These are phyloP conservation scores for Chelidonichthys spinosus DNA, from an alignment of 2,797 vertebrate genomes.

Conservation along the genomic window DNA sequence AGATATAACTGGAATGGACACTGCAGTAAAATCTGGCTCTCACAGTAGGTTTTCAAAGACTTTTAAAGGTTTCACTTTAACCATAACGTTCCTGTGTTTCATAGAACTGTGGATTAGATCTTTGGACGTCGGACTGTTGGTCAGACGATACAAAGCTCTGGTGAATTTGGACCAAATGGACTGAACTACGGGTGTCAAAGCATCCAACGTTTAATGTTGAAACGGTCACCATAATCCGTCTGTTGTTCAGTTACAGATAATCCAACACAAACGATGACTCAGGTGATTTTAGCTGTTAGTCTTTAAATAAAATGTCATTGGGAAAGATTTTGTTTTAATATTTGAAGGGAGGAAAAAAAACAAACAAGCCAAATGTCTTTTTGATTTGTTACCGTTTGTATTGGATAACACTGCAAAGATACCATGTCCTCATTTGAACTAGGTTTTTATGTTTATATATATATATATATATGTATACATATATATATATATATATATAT, in stretches of 20 bases:
- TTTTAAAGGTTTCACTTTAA: neutral
- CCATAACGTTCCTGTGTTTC: neutral
- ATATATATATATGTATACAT: neutral
- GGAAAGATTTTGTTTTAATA: neutral
- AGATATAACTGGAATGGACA: slow-evolving; percentile 6
- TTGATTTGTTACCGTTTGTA: neutral
- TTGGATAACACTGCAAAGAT: neutral
- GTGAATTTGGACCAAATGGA: neutral
- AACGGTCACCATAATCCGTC: neutral
- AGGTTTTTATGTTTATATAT: slow-evolving; percentile 33
- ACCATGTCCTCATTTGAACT: neutral
- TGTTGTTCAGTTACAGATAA: neutral
- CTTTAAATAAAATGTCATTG: neutral
- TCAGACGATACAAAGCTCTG: neutral
- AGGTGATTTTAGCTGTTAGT: neutral
- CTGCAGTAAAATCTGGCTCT: slow-evolving; percentile 11
- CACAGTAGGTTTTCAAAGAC: slow-evolving; percentile 3
- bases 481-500: neutral
- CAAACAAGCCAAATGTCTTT: too few species aligned
- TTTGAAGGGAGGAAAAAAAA: neutral
- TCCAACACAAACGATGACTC: neutral
- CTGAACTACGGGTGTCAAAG: too few species aligned
- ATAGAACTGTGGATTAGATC: neutral
- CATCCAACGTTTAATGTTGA: too few species aligned
- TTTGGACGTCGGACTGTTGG: neutral